Base-by-base conservation (phyloP, 2,113 vertebrate genomes). In the Prolemur simus region DNA sequence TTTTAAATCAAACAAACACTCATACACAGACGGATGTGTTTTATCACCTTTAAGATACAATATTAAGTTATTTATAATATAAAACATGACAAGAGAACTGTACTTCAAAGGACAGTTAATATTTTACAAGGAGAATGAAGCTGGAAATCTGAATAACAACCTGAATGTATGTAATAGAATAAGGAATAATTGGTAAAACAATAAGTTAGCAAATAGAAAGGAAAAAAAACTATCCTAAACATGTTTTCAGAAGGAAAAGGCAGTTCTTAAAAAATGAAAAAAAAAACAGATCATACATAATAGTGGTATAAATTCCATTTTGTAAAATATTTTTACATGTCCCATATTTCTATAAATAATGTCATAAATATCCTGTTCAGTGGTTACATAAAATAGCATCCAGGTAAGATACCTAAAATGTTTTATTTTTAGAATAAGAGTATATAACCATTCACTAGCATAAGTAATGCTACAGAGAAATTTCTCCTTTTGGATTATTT, bases 251-350 rank as follows among this genome's bases (percentile, higher is more conserved):
- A 84, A 87, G 34, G 13, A 82, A 84, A 68, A 29, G 5, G 4
- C 23, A 42, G 68, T 78, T 76, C 68, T 78, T 92, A 37, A 85
- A 8, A 89, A 54, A 85, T 68, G 63, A 76, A 81, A 95, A 94
- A 63, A 90, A 49, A 68, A 29, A n/a, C n/a, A n/a, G 29, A 27
- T 87, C 9, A 69, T 54, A 71, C 1, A n/a, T 34, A 94, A 64
- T 12, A 84, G 15, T 60, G 20, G n/a, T 64, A 85, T 68, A 91
- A 84, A 85, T 80, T 82, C 78, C 37, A 91, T 39, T 66, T 25
- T 74, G 15, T 92, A 84, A 83, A 78, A 73, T 27, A 96, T 66
- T 92, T 94, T 92, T 88, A 89, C 11, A 89, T 49, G 29, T 86
- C 34, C 47, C 66, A 47, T 10, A 5, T 42, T 73, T 15, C 47